Evolutionary conservation across 2,888 invertebrate species (phyloP).

Genomic region (Elysia crispata): DNA sequence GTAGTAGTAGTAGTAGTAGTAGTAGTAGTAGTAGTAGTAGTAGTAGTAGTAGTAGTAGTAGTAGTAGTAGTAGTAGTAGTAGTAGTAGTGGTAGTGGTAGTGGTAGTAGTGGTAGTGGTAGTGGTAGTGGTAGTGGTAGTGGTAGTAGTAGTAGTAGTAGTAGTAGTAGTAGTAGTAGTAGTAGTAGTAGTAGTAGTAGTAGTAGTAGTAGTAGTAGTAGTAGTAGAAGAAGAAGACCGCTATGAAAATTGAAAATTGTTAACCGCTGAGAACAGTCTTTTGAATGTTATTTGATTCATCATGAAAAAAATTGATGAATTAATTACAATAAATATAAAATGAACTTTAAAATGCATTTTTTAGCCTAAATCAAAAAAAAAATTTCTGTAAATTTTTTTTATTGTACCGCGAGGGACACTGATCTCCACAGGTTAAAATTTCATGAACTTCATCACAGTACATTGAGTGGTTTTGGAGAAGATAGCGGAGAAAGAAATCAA

Average conservation of each 20-base stretch:
- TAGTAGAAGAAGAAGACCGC: background rate
- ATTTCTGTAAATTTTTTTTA: background rate
- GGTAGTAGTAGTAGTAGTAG: constrained; percentile 4
- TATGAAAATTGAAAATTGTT: background rate
- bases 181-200: background rate
- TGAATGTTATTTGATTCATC: too few species aligned
- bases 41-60: constrained; percentile 9
- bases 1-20: too few species aligned
- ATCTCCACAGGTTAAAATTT: too few species aligned
- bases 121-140: background rate
- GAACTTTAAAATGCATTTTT: too few species aligned
- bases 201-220: background rate
- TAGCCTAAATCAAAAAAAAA: too few species aligned
- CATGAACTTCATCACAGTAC: too few species aligned
- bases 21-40: background rate
- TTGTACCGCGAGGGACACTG: too few species aligned
- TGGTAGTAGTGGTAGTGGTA: background rate
- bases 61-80: constrained; percentile 9
- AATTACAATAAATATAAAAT: too few species aligned
- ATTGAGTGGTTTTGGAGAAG: too few species aligned
- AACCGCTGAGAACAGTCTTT: too few species aligned
- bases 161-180: background rate
- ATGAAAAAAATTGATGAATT: too few species aligned
- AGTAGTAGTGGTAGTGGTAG: constrained; percentile 1
- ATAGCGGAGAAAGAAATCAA: too few species aligned